phyloP scores from a whole-genome alignment of 1,140 invertebrate genomes.

The Holcopasites calliopsidis region DNA sequence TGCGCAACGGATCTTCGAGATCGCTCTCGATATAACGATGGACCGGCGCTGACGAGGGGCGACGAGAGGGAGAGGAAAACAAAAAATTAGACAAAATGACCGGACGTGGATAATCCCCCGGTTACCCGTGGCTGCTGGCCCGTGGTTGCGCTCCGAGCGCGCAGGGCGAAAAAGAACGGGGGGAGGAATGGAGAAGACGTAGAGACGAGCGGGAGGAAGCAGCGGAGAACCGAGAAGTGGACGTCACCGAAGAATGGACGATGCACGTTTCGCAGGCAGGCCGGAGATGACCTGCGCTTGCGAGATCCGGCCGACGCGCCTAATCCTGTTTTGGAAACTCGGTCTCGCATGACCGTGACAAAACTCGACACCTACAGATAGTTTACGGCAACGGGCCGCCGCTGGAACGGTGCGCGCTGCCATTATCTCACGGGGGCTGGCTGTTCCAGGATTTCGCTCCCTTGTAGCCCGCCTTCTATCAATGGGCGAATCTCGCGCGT shows the following conservation, averaged over 20 bases:
- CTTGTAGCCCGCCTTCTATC: constrained; percentile 26
- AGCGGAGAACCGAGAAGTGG: constrained; percentile 27
- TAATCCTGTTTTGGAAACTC: constrained; percentile 75
- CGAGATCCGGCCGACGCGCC: constrained; percentile 54
- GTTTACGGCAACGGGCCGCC: constrained; percentile 61
- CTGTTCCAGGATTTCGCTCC: constrained; percentile 10
- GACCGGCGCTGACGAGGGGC: constrained; percentile 2
- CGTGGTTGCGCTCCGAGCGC: constrained; percentile 15
- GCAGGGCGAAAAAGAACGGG: constrained; percentile 2
- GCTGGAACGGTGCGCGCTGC: constrained; percentile 7
- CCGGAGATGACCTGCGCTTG: constrained; percentile 9
- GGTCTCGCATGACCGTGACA: constrained; percentile 69
- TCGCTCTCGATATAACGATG: constrained; percentile 70
- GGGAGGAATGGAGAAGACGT: background rate
- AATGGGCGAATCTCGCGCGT: constrained; percentile 33
- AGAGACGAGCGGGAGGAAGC: constrained; percentile 23
- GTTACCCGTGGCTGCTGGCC: constrained; percentile 29
- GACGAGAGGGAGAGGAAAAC: constrained; percentile 62
- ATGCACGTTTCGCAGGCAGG: constrained; percentile 61
- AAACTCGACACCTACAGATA: constrained; percentile 70
- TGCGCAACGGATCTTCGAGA: constrained; percentile 68
- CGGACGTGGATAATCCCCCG: constrained; percentile 75
- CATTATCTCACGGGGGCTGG: constrained; percentile 50
- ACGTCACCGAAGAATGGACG: constrained; percentile 62
- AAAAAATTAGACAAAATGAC: no score